Evolutionary conservation across 2,797 vertebrate species (phyloP).

Genomic region (Phalanger gymnotis): DNA sequence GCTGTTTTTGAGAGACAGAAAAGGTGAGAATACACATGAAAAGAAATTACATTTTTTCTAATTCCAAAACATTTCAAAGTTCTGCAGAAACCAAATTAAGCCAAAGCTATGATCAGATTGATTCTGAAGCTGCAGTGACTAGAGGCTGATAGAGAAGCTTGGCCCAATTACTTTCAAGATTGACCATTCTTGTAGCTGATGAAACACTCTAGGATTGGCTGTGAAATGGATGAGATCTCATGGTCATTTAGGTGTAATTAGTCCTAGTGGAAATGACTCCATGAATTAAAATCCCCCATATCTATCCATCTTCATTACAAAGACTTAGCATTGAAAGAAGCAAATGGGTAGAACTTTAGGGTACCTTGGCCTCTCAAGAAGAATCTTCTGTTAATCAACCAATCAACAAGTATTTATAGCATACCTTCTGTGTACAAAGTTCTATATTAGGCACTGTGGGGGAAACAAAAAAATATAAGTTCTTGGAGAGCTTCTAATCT

Average conservation of each 20-base stretch:
- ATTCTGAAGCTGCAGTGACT: background rate
- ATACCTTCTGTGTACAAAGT: background rate
- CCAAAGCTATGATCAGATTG: background rate
- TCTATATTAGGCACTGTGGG: background rate
- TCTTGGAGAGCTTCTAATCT: background rate
- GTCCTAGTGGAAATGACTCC: background rate
- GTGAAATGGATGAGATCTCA: background rate
- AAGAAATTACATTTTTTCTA: background rate
- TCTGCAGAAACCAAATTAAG: background rate
- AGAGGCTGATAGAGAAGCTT: background rate
- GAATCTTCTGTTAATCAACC: background rate
- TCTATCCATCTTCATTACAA: background rate
- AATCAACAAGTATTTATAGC: background rate
- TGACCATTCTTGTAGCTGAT: background rate
- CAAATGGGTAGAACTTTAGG: background rate
- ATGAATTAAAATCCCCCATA: background rate
- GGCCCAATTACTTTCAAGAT: background rate
- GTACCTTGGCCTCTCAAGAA: background rate
- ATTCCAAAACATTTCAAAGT: background rate
- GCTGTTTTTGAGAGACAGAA: background rate
- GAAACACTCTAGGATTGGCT: background rate
- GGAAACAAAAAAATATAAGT: background rate
- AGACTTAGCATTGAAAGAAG: background rate
- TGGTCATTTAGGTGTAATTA: background rate
- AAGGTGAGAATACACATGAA: background rate